Conservation (phyloP, 2,113 vertebrate genomes). For the Lagenorhynchus albirostris region DNA sequence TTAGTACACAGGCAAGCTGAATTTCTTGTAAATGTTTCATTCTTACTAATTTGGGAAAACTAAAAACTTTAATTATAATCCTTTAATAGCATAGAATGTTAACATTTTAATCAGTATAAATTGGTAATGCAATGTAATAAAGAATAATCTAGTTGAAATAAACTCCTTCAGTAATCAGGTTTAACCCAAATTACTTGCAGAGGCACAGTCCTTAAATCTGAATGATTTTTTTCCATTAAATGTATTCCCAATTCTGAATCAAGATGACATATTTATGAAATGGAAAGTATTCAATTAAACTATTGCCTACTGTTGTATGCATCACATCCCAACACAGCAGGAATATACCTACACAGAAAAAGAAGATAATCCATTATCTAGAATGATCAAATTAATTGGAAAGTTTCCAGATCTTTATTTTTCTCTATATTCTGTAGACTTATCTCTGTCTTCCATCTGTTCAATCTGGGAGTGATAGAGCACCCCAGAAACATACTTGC, state of each 20-base stretch:
- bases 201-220: constrained; percentile 17
- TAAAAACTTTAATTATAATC: constrained; percentile 28
- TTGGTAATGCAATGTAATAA: constrained; percentile 35
- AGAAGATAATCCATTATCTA: background rate
- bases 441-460: background rate
- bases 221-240: constrained; percentile 58
- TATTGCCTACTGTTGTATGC: background rate
- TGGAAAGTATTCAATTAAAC: background rate
- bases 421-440: background rate
- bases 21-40: constrained; percentile 53
- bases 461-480: background rate
- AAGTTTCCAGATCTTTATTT: constrained; percentile 13
- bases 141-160: constrained; percentile 52
- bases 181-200: constrained; percentile 47
- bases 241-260: constrained; percentile 20
- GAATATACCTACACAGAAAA: background rate
- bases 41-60: constrained; percentile 34
- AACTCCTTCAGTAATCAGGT: constrained; percentile 39
- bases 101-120: constrained; percentile 62
- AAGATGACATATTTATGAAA: constrained; percentile 27
- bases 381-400: background rate
- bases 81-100: constrained; percentile 31
- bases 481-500: background rate
- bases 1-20: background rate
- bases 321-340: constrained; percentile 2